Base-by-base conservation (phyloP, 2,113 vertebrate species). In the Siphamia tubifer region DNA sequence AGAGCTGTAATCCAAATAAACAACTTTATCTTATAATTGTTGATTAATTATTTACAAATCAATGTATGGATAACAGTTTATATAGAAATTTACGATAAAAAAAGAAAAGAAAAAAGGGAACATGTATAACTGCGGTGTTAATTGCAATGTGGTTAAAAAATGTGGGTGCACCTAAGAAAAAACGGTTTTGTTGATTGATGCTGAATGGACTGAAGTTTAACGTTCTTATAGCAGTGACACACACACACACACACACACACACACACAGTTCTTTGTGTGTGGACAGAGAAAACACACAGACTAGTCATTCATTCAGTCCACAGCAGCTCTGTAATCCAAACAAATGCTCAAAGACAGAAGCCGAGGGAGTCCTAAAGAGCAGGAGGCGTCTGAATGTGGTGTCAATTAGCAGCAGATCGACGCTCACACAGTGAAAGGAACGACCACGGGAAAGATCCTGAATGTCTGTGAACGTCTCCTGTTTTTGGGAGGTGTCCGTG, bases 351-450 rank as follows among this genome's bases (percentile, higher is more conserved):
- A 19, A 69, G 54, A 74, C 24, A 39, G 51, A 61, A 21, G 54
- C 27, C 13, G 34, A 56, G 48, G 3, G 20, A 30, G 23, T 47
- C 36, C 51, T 55, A 68, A 21, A 45, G 67, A 39, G 60, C 2
- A 9, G 10, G 60, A 60, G 57, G 72, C 28, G 10, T 77, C 25
- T 31, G 44, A 76, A 78, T 63, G 67, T 76, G 77, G 54, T 72
- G 77, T 75, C 77, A 83, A 75, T 78, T 83, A 81, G 74, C 66
- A 13, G 66, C 36, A 39, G 72, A 70, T 80, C 68, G 61, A 70
- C 68, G 44, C 31, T 35, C 1, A 1, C n/a, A 0, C 8, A 36
- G 15, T 19, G 19, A 74, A 66, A 3, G 19, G 56, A 21, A 9
- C 16, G 16, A 10, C 52, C 62, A 67, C 47, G 45, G 31, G 25